These are phyloP conservation scores for Carapus acus DNA, from an alignment of 2,797 vertebrate species.

Conservation along the genomic window DNA sequence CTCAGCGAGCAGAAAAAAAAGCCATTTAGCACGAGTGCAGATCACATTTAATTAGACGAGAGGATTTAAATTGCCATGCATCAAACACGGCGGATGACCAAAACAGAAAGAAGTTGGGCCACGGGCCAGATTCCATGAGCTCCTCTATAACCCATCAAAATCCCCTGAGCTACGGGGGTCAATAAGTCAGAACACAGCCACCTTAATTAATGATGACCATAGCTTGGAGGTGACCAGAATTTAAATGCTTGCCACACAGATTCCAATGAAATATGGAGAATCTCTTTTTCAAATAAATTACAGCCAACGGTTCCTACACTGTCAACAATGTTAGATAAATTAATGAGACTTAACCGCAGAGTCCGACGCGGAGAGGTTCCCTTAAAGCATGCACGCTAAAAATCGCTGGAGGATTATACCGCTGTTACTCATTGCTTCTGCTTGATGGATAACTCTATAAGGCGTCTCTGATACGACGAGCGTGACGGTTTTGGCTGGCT, in stretches of 20 bases:
- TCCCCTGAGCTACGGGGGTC: constrained; percentile 75
- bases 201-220: constrained; percentile 82
- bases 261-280: constrained; percentile 39
- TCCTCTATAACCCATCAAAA: constrained; percentile 77
- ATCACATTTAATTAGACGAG: constrained; percentile 83
- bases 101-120: constrained; percentile 71
- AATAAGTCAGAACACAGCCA: constrained; percentile 74
- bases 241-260: constrained; percentile 58
- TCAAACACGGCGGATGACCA: constrained; percentile 75
- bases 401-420: constrained; percentile 34
- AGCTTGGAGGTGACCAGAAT: constrained; percentile 63
- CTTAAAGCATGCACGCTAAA: constrained; percentile 33
- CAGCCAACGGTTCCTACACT: constrained; percentile 23
- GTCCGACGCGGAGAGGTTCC: constrained; percentile 23
- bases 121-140: constrained; percentile 75
- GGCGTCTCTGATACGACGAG: constrained; percentile 33
- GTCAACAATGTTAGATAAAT: constrained; percentile 35
- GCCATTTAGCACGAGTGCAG: constrained; percentile 80
- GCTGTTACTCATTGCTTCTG: constrained; percentile 37
- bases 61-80: constrained; percentile 82
- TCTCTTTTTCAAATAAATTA: constrained; percentile 47
- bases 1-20: constrained; percentile 68
- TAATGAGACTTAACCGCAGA: constrained; percentile 16
- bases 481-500: constrained; percentile 50
- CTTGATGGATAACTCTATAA: constrained; percentile 41